These are phyloP conservation scores for Blastobasis lacticolella DNA, from an alignment of 2,888 invertebrate species.

Conservation along the genomic window DNA sequence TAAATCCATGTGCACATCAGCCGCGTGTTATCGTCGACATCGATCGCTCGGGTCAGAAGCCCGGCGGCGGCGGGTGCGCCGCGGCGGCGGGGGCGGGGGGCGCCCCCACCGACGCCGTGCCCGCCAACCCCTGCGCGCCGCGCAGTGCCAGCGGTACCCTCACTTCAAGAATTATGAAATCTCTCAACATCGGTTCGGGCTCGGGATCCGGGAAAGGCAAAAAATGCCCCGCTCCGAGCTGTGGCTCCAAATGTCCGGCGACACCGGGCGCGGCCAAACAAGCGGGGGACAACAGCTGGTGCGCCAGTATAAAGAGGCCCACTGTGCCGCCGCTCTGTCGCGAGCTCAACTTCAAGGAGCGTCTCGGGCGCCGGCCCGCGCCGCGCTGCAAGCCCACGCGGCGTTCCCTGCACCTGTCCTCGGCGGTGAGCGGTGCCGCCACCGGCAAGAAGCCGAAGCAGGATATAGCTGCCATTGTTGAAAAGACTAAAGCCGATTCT, in stretches of 20 bases:
- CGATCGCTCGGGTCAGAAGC: conserved; percentile 20
- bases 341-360: conserved; percentile 3
- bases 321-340: conserved; percentile 12
- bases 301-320: conserved; percentile 12
- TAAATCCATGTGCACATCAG: conserved; percentile 40
- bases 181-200: conserved; percentile 10
- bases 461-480: conserved; percentile 1
- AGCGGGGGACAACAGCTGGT: conserved; percentile 15
- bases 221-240: neutral
- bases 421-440: conserved; percentile 9
- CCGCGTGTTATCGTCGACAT: conserved; percentile 34
- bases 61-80: neutral
- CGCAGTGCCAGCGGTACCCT: neutral
- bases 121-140: neutral
- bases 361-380: conserved; percentile 13
- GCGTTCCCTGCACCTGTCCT: conserved; percentile 13
- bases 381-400: neutral
- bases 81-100: neutral
- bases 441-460: neutral
- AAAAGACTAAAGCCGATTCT: neutral
- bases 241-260: neutral
- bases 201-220: neutral
- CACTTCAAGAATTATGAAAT: conserved; percentile 19
- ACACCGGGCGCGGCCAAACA: neutral
- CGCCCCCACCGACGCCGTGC: neutral